These are phyloP conservation scores for Pseudomugil gertrudae DNA, from an alignment of 2,797 vertebrate species.

Conservation along the genomic window DNA sequence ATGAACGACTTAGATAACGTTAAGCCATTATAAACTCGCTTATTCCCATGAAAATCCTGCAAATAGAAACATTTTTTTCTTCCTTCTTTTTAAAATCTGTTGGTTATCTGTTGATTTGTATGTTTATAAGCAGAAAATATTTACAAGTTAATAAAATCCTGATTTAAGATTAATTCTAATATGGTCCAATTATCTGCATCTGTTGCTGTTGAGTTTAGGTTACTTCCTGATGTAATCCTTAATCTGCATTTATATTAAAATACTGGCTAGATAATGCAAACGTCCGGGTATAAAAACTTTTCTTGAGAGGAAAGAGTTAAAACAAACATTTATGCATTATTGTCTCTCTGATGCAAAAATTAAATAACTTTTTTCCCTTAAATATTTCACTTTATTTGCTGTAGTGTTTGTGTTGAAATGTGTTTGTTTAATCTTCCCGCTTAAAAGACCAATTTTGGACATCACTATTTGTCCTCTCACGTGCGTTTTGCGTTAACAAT, in stretches of 20 bases:
- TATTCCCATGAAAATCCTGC: slow-evolving; percentile 66
- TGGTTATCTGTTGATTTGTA: slow-evolving; percentile 64
- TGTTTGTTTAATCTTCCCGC: neutral
- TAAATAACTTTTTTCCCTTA: neutral
- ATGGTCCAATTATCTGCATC: neutral
- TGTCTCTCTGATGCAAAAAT: neutral
- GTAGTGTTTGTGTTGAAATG: neutral
- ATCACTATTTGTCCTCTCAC: neutral
- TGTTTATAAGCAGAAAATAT: slow-evolving; percentile 53
- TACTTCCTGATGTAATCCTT: neutral
- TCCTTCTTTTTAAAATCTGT: slow-evolving; percentile 26
- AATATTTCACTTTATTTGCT: neutral
- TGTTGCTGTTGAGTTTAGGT: slow-evolving; percentile 16
- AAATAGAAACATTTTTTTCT: slow-evolving; percentile 51
- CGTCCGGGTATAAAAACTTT: neutral
- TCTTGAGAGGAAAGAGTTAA: neutral
- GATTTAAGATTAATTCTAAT: slow-evolving; percentile 47
- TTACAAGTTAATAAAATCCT: slow-evolving; percentile 51
- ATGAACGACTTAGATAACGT: slow-evolving; percentile 69
- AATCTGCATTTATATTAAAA: neutral
- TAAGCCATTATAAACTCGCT: slow-evolving; percentile 62
- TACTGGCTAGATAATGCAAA: neutral
- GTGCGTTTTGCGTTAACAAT: slow-evolving; percentile 1
- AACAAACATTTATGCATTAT: neutral
- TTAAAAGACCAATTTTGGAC: neutral